Base-by-base conservation (phyloP, 2,888 invertebrate genomes). In the Eulithis prunata region DNA sequence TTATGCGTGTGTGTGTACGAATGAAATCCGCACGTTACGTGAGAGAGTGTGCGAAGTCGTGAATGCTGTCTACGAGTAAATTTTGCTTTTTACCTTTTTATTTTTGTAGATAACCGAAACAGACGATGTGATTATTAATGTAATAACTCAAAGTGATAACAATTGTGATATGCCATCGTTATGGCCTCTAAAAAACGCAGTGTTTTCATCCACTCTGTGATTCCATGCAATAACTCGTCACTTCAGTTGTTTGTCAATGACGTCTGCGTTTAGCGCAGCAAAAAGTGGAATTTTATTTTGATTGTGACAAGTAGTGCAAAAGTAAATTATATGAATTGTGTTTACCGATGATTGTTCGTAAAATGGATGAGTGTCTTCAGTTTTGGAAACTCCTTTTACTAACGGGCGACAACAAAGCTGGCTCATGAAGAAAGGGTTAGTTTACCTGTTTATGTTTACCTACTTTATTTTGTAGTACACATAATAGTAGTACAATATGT, bases 351-450 rank as follows among this genome's bases (percentile, higher is more conserved):
- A 86, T 89, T 90, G 89, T 87, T 81, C 82, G 78, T 91, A 92
- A 91, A 89, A 93, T 93, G 93, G 91, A 91, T 91, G 86, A 88
- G 89, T 89, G 88, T 88, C 86, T 87, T 85, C 88, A 83, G 80
- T 82, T 82, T 76, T 85, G 90, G 89, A 88, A 85, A 83, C 86
- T 88, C 88, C 85, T 85, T 89, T 86, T 83, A 85, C 80, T 90
- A 83, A 90, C 89, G 78, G 90, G 87, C 86, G 87, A 89, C 87
- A 88, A 86, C 86, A 86, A 86, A 89, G 90, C 84, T 88, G 92
- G 91, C 92, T 92, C 91, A 93, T 93, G 93, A 93, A 91, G 92
- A 92, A 92, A 90, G 92, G 93, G 93, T 92, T 87, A 90, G 92
- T 93, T 49, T 86, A 83, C 84, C 86, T 91, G 90, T 90, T 88